Evolutionary conservation across 2,113 vertebrate genomes (phyloP).

Genomic region (Muntiacus muntjak): DNA sequence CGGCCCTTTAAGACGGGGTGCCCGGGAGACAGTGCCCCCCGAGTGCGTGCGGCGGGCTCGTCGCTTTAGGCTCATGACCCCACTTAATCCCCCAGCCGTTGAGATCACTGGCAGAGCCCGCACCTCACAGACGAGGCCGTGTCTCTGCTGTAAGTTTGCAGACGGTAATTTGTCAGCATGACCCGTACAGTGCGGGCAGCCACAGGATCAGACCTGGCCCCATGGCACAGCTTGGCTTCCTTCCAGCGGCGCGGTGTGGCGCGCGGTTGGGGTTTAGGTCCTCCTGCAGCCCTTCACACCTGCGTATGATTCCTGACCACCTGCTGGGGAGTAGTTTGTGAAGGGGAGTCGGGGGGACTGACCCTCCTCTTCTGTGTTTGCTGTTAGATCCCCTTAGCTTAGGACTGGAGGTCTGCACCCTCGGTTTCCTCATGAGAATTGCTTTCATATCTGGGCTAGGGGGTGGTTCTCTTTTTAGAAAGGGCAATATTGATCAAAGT

Average conservation of each 20-base stretch:
- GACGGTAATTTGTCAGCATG: not conserved
- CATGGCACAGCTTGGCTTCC: not conserved
- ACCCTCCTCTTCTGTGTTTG: not conserved
- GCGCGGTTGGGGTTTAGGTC: not conserved
- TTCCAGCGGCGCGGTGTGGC: not conserved
- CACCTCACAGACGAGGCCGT: not conserved
- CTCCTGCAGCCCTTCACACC: not conserved
- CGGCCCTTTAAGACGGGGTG: not conserved
- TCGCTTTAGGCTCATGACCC: not conserved
- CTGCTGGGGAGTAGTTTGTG: not conserved
- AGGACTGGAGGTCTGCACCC: not conserved
- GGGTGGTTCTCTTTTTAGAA: not conserved
- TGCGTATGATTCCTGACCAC: not conserved
- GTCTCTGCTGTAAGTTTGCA: too few relatives aligned
- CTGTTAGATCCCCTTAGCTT: not conserved
- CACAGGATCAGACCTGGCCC: not conserved
- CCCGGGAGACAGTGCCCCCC: not conserved
- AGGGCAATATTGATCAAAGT: not conserved
- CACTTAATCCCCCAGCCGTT: not conserved
- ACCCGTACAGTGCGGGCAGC: not conserved
- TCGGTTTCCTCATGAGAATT: rapidly evolving
- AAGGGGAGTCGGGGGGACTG: rapidly evolving
- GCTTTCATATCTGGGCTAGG: not conserved
- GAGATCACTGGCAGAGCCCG: not conserved
- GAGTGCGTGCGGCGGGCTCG: not conserved